A percentile compares a stretch with the other conserved stretches of the same genome.
These are phyloP conservation scores for Drosophila barbarae DNA, from an alignment of 2,888 invertebrate species.

Conservation along the genomic window DNA sequence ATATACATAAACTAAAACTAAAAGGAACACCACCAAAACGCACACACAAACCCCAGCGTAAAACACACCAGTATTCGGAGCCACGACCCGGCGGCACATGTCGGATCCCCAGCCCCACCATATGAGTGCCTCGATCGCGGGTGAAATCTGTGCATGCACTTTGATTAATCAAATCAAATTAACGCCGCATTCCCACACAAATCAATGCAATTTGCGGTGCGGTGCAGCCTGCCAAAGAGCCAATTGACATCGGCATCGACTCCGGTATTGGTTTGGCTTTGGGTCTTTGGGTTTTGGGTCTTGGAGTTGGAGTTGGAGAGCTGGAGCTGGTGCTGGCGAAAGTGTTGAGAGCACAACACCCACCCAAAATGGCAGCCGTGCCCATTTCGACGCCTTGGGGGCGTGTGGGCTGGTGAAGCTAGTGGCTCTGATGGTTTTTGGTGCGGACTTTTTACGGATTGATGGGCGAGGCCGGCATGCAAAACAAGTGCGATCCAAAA, in stretches of 20 bases:
- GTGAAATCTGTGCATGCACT: constrained; percentile 61
- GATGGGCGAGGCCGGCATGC: constrained; percentile 50
- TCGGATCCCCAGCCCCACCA: constrained; percentile 22
- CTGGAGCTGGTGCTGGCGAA: constrained; percentile 57
- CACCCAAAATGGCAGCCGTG: constrained; percentile 68
- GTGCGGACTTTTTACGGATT: constrained; percentile 3
- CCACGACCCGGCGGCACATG: constrained; percentile 60
- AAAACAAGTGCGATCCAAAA: constrained; percentile 56
- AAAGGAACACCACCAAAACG: neutral
- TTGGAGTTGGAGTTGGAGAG: constrained; percentile 4
- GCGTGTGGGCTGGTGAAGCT: constrained; percentile 19
- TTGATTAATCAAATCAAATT: constrained; percentile 75
- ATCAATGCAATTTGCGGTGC: constrained; percentile 66
- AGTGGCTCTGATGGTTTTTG: constrained; percentile 10
- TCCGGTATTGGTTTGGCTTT: constrained; percentile 10
- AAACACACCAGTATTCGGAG: constrained; percentile 17
- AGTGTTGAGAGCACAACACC: constrained; percentile 71
- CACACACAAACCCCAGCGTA: constrained; percentile 2
- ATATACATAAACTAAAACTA: constrained; percentile 41
- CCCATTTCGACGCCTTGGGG: constrained; percentile 45
- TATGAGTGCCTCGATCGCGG: constrained; percentile 26
- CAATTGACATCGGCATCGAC: constrained; percentile 48
- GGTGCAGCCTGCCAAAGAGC: constrained; percentile 46
- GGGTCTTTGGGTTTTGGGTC: neutral
- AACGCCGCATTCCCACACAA: constrained; percentile 71